These are phyloP conservation scores for Melinopterus prodromus DNA, from an alignment of 2,888 invertebrate genomes.

Conservation along the genomic window DNA sequence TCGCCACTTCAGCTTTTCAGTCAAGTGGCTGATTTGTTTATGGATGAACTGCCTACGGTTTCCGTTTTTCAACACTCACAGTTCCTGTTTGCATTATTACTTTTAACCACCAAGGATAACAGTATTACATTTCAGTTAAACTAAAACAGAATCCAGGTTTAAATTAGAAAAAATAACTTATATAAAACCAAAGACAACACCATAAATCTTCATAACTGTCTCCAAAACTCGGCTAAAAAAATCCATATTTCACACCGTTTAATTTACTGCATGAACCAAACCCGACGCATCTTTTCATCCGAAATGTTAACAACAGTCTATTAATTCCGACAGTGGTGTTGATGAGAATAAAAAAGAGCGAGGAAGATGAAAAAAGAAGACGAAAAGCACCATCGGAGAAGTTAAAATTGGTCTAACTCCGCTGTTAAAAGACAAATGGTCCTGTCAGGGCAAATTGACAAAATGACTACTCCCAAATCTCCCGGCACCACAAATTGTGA, in stretches of 20 bases:
- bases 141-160: no score
- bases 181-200: no score
- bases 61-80: background rate
- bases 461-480: conserved; percentile 40
- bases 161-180: no score
- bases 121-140: no score
- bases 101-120: no score
- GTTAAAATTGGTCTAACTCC: conserved; percentile 34
- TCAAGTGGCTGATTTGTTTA: background rate
- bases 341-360: conserved; percentile 12
- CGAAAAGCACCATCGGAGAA: conserved; percentile 26
- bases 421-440: conserved; percentile 39
- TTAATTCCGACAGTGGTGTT: conserved; percentile 17
- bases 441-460: conserved; percentile 37
- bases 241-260: background rate
- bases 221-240: no score
- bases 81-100: no score
- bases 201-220: no score
- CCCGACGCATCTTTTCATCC: background rate
- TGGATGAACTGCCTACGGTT: background rate
- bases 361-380: conserved; percentile 17
- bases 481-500: conserved; percentile 39
- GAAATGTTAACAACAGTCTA: background rate
- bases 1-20: background rate
- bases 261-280: no score